Conservation (phyloP, 2,797 vertebrate genomes). For the Neosilurus mollespiculum region DNA sequence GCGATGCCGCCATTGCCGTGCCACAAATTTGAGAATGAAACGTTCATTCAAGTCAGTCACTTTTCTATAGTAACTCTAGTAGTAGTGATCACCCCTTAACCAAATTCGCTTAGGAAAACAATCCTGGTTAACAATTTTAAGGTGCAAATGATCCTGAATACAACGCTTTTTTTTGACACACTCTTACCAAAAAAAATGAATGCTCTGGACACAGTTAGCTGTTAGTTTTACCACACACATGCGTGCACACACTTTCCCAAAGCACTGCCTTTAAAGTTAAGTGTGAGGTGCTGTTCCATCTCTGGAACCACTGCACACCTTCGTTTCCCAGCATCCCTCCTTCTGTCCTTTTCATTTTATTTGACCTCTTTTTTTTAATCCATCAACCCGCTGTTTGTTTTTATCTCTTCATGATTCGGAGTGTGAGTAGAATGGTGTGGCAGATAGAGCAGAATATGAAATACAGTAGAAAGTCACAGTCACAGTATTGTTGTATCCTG, state of each 20-base stretch:
- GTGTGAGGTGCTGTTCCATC: conserved; percentile 5
- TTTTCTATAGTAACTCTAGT: no score
- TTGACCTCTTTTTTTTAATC: no score
- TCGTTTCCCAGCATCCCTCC: not conserved
- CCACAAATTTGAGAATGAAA: no score
- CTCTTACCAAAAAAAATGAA: not conserved
- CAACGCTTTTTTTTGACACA: conserved; percentile 43
- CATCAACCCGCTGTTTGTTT: not conserved
- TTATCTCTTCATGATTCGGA: not conserved
- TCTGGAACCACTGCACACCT: not conserved
- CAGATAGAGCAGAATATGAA: conserved; percentile 43
- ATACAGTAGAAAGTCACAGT: conserved; percentile 71
- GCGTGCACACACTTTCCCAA: not conserved
- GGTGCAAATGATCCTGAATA: conserved; percentile 68
- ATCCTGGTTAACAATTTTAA: conserved; percentile 45
- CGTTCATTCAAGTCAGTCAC: no score
- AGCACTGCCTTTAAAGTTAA: conserved; percentile 1
- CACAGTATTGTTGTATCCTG: conserved; percentile 63
- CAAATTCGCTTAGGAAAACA: not conserved
- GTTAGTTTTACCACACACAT: not conserved
- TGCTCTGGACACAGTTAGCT: no score
- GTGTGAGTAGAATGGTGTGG: not conserved
- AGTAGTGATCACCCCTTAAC: not conserved
- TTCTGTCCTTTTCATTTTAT: not conserved
- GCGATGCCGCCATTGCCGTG: no score